A percentile compares a stretch with the other conserved stretches of the same genome.
Conservation (phyloP, 1,140 invertebrate genomes). For the Centruroides vittatus region DNA sequence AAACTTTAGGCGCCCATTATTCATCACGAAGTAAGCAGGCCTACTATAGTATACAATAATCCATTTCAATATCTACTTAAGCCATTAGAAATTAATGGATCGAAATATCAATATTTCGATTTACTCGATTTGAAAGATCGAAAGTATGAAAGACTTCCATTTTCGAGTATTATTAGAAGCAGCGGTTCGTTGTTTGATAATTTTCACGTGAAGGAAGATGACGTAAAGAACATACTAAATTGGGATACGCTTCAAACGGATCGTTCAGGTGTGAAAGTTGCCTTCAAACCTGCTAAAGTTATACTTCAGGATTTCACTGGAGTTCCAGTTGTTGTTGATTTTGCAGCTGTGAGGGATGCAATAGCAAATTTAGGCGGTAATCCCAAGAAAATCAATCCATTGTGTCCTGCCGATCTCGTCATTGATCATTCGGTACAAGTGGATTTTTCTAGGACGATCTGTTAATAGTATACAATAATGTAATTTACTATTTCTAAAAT, state of each 20-base stretch:
- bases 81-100: conserved; percentile 44
- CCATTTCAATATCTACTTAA: conserved; percentile 54
- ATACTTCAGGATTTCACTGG: conserved; percentile 59
- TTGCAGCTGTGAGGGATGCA: conserved; percentile 96
- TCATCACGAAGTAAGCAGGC: too few species aligned
- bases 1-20: too few species aligned
- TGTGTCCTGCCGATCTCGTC: conserved; percentile 92
- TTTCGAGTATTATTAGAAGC: conserved; percentile 90
- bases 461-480: too few species aligned
- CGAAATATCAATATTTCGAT: conserved; percentile 60
- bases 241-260: conserved; percentile 69
- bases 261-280: conserved; percentile 55
- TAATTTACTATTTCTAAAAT: too few species aligned
- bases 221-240: conserved; percentile 81
- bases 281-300: conserved; percentile 89
- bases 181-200: conserved; percentile 88
- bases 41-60: conserved; percentile 32
- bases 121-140: conserved; percentile 43
- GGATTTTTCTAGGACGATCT: conserved; percentile 78
- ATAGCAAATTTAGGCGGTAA: conserved; percentile 71
- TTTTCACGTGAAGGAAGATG: conserved; percentile 65
- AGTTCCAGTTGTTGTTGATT: conserved; percentile 80
- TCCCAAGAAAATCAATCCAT: conserved; percentile 88
- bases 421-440: conserved; percentile 98
- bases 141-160: conserved; percentile 69